Base-by-base conservation (phyloP, 2,113 vertebrate species). In the Rhabdornis inornatus region DNA sequence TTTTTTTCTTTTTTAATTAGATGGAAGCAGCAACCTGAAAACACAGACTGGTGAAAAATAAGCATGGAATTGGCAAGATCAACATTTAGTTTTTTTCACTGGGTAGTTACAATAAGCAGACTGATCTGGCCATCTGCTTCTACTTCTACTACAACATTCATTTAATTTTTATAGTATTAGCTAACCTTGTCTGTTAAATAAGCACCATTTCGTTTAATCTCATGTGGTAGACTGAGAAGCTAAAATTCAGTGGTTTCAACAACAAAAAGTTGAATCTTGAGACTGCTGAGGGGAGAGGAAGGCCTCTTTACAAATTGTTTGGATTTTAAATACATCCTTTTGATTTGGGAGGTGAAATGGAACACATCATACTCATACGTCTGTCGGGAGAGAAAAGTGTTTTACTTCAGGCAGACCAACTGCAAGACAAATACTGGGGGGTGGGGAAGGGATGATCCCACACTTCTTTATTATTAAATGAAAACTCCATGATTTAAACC, bases 381-480 rank as follows among this genome's bases (percentile, higher is more conserved):
- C 27, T 33, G 23, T 50, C 1, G 0, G n/a, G 55, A 70, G 17
- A 13, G 28, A 42, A 27, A 52, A 68, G 17, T 18, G 19, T 24
- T 91, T 56, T 56, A 11, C 13, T 76, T 72, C 55, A 65, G 42
- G 21, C 55, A 69, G 33, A 59, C 5, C 35, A 60, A 37, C 39
- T 42, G 44, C 11, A 64, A 82, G 70, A 47, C 23, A 83, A 74
- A 88, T 49, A 42, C 6, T 2, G 1, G 5, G 2, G 4, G 1
- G 0, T 2, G 27, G 14, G 14, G 7, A 13, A 24, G 2, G 33
- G 42, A 31, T n/a, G 21, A 25, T 22, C 23, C 47, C 15, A 31
- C 15, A 4, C 4, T 6, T 55, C 40, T 70, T 65, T 69, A 11
- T 44, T 42, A 45, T 3, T 0, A 66, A 77, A 76, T 37, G 2